Conservation (phyloP, 2,797 vertebrate species). For the Chaetodon trifasciatus region DNA sequence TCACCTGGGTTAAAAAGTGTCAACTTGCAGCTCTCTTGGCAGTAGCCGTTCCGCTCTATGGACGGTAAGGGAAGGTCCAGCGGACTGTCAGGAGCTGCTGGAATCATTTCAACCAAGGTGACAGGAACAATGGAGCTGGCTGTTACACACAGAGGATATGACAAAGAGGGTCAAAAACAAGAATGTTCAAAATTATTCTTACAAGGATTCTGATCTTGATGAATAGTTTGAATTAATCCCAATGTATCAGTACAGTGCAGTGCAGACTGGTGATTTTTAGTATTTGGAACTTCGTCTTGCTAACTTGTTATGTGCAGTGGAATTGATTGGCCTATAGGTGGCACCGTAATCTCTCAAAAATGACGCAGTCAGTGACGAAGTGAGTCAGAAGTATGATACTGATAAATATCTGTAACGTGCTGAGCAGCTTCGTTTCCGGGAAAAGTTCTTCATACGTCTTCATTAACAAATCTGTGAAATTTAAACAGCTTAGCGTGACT, state of each 20-base stretch:
- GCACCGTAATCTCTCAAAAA: neutral
- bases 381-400: neutral
- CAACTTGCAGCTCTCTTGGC: constrained; percentile 54
- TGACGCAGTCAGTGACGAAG: neutral
- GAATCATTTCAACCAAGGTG: neutral
- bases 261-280: neutral
- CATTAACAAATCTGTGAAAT: neutral
- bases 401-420: neutral
- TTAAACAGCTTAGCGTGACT: neutral
- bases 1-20: constrained; percentile 57
- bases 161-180: neutral
- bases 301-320: neutral
- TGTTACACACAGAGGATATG: constrained; percentile 33
- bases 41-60: constrained; percentile 37
- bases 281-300: neutral
- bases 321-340: neutral
- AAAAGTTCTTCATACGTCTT: neutral
- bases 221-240: neutral
- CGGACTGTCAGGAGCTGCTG: neutral
- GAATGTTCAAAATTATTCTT: neutral
- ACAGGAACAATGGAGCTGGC: neutral
- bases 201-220: neutral
- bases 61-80: constrained; percentile 14
- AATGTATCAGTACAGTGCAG: neutral
- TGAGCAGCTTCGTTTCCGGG: neutral